Base-by-base conservation (phyloP, 30 jellyfish, hydroid and myxozoan genomes). In the Aurelia aurita complex sp. Pacific region DNA sequence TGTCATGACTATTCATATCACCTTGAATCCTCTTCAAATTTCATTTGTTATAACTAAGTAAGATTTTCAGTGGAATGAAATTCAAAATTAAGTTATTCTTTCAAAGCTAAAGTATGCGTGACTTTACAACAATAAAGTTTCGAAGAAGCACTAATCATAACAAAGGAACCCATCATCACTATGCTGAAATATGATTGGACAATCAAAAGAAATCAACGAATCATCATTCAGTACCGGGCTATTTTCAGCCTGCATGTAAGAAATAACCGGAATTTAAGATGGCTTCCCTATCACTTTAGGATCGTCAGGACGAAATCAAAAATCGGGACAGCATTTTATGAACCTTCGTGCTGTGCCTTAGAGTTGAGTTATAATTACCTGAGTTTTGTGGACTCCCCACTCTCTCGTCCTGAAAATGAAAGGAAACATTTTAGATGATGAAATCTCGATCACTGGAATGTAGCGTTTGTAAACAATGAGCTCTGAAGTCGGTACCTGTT, bases 361-460 rank as follows among this genome's bases (percentile, higher is more conserved):
- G 33, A 66, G 38, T 63, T 38, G 42, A 6, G 3, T 6, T 61
- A 15, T 4, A 36, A 10, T 18, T 66, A 79, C 89, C 89, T 79
- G 89, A 79, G 61, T 79, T 79, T 15, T 79, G 89, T 10, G 89
- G 89, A 50, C 89, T 79, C 59, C 29, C 69, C 16, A 64, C 89
- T 18, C 89, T 46, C 67, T 79, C 89, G 34, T 17, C 67, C 89
- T 79, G 54, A 79, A 79, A 79, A 29, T 11, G 35, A 38, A 36
- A 10, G 11, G 33, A 70, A 70, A 32, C 19, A 11, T 15, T 29
- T 11, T 11, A 32, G 13, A n/a, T 70, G 14, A 6, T 3, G 33
- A 70, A 23, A n/a, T 17, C 36, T 17, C 13, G 36, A 61, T 17
- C 32, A 61, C 13, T 23, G 36, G 36, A 61, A 61, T 61, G 36